Evolutionary conservation across 2,113 vertebrate species (phyloP).

Genomic region (Phalacrocorax aristotelis): DNA sequence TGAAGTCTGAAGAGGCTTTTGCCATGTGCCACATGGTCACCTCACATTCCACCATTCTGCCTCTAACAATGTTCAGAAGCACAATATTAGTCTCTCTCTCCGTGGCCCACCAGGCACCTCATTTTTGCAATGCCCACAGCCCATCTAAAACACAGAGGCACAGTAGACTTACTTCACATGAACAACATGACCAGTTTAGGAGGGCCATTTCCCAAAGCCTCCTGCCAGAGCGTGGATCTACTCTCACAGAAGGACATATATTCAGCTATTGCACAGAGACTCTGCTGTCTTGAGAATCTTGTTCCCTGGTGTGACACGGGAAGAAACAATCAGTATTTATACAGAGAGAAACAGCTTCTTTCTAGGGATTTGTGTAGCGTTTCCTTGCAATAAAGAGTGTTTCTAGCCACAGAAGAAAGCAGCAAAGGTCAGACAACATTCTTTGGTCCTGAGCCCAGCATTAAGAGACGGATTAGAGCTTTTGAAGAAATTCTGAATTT

Average conservation of each 20-base stretch:
- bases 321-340: neutral
- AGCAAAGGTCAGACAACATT: neutral
- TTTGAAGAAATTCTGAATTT: neutral
- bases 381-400: neutral
- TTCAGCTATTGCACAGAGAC: neutral
- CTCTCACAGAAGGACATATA: neutral
- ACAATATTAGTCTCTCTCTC: neutral
- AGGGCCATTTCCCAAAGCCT: neutral
- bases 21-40: neutral
- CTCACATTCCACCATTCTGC: neutral
- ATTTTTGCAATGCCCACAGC: neutral
- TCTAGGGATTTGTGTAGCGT: neutral
- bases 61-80: neutral
- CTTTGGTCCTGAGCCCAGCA: neutral
- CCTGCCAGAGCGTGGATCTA: neutral
- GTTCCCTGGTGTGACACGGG: neutral
- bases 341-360: neutral
- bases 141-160: neutral
- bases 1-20: neutral
- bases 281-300: neutral
- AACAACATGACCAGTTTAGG: neutral
- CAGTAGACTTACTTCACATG: neutral
- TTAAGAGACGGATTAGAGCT: neutral
- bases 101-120: neutral
- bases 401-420: neutral